Evolutionary conservation across 1,140 invertebrate species (phyloP).

Genomic region (Diorhabda sublineata): DNA sequence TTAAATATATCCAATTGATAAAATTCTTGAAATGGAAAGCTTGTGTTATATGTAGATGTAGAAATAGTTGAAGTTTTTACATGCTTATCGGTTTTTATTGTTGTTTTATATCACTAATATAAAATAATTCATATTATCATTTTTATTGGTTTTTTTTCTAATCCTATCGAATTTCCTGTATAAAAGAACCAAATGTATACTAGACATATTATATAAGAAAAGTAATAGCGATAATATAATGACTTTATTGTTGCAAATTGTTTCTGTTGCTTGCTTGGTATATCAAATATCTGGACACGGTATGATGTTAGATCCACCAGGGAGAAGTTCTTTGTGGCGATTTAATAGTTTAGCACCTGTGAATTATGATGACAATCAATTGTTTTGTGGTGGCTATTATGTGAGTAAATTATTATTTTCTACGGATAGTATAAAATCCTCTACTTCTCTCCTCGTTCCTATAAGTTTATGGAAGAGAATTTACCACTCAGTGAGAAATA

Average conservation of each 20-base stretch:
- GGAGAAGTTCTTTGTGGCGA: slow-evolving; percentile 64
- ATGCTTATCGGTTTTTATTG: neutral
- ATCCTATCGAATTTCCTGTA: neutral
- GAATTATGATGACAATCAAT: slow-evolving; percentile 63
- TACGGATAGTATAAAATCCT: neutral
- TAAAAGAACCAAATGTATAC: too few species aligned
- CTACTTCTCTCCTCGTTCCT: neutral
- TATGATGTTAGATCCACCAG: slow-evolving; percentile 63
- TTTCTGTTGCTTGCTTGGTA: neutral
- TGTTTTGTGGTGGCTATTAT: slow-evolving; percentile 62
- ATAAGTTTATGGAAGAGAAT: too few species aligned
- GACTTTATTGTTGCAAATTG: neutral
- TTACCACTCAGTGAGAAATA: too few species aligned
- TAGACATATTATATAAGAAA: neutral
- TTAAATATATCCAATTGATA: too few species aligned
- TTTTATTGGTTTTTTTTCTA: neutral
- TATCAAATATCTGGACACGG: slow-evolving; percentile 55
- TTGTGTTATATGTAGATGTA: too few species aligned
- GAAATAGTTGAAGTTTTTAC: neutral
- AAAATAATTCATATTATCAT: neutral
- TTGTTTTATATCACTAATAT: neutral
- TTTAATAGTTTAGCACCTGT: slow-evolving; percentile 52
- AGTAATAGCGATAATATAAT: neutral
- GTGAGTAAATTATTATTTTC: slow-evolving; percentile 43
- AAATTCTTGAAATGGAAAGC: too few species aligned